phyloP scores from a whole-genome alignment of 2,113 vertebrate species.

The Cynocephalus volans region DNA sequence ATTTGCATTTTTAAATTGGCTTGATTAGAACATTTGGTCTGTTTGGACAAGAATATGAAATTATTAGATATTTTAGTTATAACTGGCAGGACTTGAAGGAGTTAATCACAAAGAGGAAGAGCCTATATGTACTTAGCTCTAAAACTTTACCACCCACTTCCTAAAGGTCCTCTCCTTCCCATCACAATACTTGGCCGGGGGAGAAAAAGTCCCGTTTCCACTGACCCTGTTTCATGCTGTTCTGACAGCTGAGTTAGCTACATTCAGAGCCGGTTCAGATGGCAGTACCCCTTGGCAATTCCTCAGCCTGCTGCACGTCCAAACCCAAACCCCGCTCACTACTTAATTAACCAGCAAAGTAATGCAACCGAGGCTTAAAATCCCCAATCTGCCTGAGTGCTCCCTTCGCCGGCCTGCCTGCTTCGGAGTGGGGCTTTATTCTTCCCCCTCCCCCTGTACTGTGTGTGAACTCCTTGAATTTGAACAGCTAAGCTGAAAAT shows the following conservation, averaged over 20 bases:
- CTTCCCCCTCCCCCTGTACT: not conserved
- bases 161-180: constrained; percentile 87
- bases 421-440: not conserved
- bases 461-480: constrained; percentile 76
- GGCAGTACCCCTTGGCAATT: constrained; percentile 68
- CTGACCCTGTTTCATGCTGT: constrained; percentile 74
- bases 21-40: constrained; percentile 71
- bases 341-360: constrained; percentile 85
- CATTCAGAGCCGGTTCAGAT: constrained; percentile 81
- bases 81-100: constrained; percentile 86
- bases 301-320: constrained; percentile 73
- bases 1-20: constrained; percentile 64
- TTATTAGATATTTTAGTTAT: not conserved
- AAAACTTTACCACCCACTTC: constrained; percentile 92
- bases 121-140: constrained; percentile 88
- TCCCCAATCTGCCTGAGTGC: constrained; percentile 61
- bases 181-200: constrained; percentile 37
- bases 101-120: constrained; percentile 91
- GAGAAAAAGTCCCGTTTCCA: constrained; percentile 77
- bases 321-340: constrained; percentile 83
- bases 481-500: constrained; percentile 55
- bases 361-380: constrained; percentile 70
- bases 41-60: constrained; percentile 32
- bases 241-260: constrained; percentile 86
- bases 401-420: not conserved